Base-by-base conservation (phyloP, 1,140 invertebrate genomes). In the Heliconius hewitsoni region DNA sequence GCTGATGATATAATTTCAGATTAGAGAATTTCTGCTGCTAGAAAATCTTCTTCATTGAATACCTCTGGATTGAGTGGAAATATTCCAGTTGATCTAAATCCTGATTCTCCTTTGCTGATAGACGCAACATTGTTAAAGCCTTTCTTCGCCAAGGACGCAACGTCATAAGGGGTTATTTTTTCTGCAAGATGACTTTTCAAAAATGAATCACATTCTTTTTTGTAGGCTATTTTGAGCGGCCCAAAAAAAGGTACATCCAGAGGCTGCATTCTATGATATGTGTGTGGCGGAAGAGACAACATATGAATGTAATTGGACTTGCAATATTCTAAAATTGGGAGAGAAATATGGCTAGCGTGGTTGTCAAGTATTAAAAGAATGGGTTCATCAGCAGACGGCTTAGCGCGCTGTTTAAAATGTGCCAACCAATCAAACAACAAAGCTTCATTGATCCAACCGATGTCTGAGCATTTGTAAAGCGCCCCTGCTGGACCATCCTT, bases 201-300 rank as follows among this genome's bases (percentile, higher is more conserved):
- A 81, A 84, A 91, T 37, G 83, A 77, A 66, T 91, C 84, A 77
- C 88, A 91, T 81, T 93, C 89, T 79, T 87, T 84, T 79, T 90
- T 89, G 76, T 92, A 95, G 34, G 89, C 84, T 13, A 52, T 85
- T 86, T 95, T 95, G 8, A 95, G 89, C 75, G 94, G 88, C 1
- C 87, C 86, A 89, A 87, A 95, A 71, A 95, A 89, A 75, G 84
- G 77, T 19, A 92, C 84, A 84, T 95, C 95, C 3, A 95, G 82
- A 16, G 95, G 95, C 79, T 95, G 95, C 74, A 95, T 84, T 83
- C 91, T 92, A 84, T 95, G 90, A 55, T 85, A 82, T n/a, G 79
- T 90, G 79, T 95, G 95, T 55, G 95, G 94, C 78, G 95, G 94
- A 71, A 95, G 86, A 73, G 94, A 92, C 8, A 95, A 81, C 78